Evolutionary conservation across 1,140 invertebrate species (phyloP), one percentile per base, ranked within the genome.

Genomic region (Popillia japonica): DNA sequence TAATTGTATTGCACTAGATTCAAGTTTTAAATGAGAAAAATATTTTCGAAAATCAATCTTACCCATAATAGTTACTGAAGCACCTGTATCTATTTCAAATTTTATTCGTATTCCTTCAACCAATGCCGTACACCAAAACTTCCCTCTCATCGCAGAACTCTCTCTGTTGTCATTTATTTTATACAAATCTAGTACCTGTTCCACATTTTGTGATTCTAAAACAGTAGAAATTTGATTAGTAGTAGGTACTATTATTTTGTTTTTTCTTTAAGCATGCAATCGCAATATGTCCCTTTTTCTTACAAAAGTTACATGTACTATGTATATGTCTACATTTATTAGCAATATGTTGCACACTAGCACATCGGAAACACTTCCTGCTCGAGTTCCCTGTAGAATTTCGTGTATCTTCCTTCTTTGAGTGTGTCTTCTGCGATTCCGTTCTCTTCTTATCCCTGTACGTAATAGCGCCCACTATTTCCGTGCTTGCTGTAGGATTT

Each of bases 81-180:
- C 77, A 74, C 22, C 77, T 41, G 17, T 74, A 74, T 78, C 77
- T 14, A 78, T 8, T 59, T 78, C 77, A 61, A 78, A 78, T 27
- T 77, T 27, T 22, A 78, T 42, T 42, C 17, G 6, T 7, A 42
- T 72, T 20, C 40, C 42, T 44, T 76, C 42, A 8, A 76, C 44
- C 72, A 42, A 10, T n/a, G 41, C 41, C 40, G 72, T 74, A 27
- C 72, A 74, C 34, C 34, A 55, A 75, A 75, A 75, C 20, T 75
- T 75, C 74, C 2, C 17, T 23, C 41, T 34, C 17, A 75, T 8
- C 41, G 48, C n/a, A 44, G 74, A 23, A 6, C 41, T 23, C 20
- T 20, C 74, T 2, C 9, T 22, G 72, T 17, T 10, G n/a, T 6
- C 41, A 10, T 74, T 11, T 40, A 74, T 2, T 74, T 74, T 42